Evolutionary conservation across 1,140 invertebrate genomes (phyloP).

Genomic region (Zaprionus kolodkinae): DNA sequence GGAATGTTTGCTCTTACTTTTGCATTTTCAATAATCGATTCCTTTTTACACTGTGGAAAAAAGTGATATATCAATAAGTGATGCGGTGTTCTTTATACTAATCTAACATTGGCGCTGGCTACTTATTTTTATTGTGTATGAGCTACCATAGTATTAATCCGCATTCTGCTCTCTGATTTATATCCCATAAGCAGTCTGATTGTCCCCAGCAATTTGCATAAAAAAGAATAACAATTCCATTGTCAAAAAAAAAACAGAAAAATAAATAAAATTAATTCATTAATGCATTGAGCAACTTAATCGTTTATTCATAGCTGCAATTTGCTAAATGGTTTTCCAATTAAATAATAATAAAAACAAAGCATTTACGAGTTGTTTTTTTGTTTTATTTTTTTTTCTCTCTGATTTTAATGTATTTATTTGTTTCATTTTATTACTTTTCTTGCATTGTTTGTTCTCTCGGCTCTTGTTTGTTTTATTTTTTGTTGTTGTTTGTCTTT

Average conservation of each 20-base stretch:
- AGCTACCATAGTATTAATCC: no score
- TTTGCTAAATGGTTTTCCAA: constrained; percentile 36
- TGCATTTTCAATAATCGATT: no score
- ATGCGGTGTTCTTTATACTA: no score
- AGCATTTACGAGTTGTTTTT: constrained; percentile 40
- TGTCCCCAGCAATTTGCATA: not conserved
- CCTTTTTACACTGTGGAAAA: no score
- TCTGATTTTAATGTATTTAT: constrained; percentile 12
- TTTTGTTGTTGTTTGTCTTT: constrained; percentile 30
- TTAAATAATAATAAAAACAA: constrained; percentile 28
- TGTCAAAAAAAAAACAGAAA: not conserved
- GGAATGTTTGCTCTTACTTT: no score
- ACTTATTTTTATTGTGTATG: no score
- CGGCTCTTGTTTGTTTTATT: constrained; percentile 35
- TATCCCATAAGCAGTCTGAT: no score
- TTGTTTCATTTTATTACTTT: constrained; percentile 25
- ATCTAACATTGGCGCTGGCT: no score
- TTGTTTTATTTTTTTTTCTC: constrained; percentile 22
- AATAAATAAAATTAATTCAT: constrained; percentile 11
- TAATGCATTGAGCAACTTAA: constrained; percentile 29
- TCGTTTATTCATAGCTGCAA: constrained; percentile 33
- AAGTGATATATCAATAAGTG: no score
- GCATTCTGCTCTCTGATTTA: no score
- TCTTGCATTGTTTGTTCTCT: constrained; percentile 22
- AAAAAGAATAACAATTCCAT: not conserved